These are phyloP conservation scores for Sinocyclocheilus rhinocerous DNA, from an alignment of 2,113 vertebrate genomes.

Conservation along the genomic window DNA sequence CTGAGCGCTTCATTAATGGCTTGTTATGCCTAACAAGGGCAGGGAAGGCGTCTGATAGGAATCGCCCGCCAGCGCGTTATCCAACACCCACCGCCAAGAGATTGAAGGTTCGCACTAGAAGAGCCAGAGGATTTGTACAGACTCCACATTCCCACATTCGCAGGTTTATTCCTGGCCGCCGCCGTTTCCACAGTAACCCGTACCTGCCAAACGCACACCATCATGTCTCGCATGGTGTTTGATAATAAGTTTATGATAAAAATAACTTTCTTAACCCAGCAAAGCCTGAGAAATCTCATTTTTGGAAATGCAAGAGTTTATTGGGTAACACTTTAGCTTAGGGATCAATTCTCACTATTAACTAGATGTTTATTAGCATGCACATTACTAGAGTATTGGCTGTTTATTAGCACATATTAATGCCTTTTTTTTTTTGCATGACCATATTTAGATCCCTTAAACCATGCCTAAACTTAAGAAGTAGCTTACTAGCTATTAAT, in stretches of 20 bases:
- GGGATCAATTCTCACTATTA: too few species aligned
- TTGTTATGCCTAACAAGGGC: slow-evolving; percentile 26
- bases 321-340: too few species aligned
- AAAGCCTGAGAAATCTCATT: too few species aligned
- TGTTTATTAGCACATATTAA: too few species aligned
- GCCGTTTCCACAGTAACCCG: slow-evolving; percentile 47
- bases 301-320: too few species aligned
- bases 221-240: slow-evolving; percentile 2
- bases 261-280: slow-evolving; percentile 7
- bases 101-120: not conserved
- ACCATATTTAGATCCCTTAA: too few species aligned
- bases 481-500: too few species aligned
- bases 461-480: too few species aligned
- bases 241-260: slow-evolving; percentile 47
- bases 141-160: not conserved
- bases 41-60: not conserved
- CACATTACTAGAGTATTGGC: too few species aligned
- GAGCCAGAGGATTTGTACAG: not conserved
- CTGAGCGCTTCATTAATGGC: slow-evolving; percentile 21
- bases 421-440: too few species aligned
- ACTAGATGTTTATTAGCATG: too few species aligned
- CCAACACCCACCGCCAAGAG: not conserved
- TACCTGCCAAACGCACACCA: slow-evolving; percentile 8
- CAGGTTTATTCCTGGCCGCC: not conserved
- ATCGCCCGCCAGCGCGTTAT: not conserved